Conservation (phyloP, 2,797 vertebrate species). For the Acrossocheilus fasciatus region DNA sequence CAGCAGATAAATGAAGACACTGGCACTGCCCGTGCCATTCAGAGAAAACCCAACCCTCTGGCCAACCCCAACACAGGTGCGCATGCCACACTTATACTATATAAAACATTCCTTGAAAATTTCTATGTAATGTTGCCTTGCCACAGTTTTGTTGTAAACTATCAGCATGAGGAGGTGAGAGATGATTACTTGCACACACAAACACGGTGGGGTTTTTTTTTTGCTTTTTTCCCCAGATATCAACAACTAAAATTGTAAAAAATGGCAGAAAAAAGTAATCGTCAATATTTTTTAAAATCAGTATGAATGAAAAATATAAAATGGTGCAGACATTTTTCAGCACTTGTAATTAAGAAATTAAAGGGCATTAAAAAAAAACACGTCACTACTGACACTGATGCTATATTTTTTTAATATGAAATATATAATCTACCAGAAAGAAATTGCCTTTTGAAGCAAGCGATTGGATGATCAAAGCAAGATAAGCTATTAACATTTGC, state of each 20-base stretch:
- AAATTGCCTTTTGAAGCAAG: not conserved
- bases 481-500: not conserved
- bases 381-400: not conserved
- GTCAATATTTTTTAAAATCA: no score
- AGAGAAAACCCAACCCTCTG: slow-evolving; percentile 99
- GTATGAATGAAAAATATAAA: not conserved
- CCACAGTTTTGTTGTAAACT: not conserved
- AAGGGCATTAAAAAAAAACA: not conserved
- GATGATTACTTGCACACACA: no score
- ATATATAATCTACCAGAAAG: not conserved
- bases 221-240: no score
- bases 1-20: slow-evolving; percentile 99
- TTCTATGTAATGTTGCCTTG: not conserved
- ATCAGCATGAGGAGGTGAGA: not conserved
- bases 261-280: not conserved
- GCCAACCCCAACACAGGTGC: slow-evolving; percentile 95
- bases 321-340: no score
- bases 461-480: not conserved
- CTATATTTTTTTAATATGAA: not conserved
- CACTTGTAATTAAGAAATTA: not conserved
- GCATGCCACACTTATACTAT: not conserved
- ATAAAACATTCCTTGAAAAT: not conserved
- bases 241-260: not conserved
- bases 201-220: no score
- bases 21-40: slow-evolving; percentile 98